These are phyloP conservation scores for Brienomyrus brachyistius DNA, from an alignment of 2,113 vertebrate genomes.

Conservation along the genomic window DNA sequence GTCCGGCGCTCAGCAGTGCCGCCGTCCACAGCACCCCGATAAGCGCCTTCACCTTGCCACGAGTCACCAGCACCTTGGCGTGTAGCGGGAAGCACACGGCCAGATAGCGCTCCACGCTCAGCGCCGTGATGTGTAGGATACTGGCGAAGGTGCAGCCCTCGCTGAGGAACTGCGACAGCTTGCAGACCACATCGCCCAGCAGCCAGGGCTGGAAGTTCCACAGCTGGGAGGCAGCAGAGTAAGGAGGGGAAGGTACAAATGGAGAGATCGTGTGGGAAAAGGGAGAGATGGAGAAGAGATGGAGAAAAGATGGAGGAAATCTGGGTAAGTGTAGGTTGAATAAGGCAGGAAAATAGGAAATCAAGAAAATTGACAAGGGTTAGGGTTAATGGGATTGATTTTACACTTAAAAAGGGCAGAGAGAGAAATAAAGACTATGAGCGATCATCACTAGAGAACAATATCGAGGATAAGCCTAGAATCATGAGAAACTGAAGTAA, in stretches of 20 bases:
- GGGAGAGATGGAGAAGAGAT: background rate
- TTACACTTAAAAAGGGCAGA: background rate
- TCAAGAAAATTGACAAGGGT: background rate
- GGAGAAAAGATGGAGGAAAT: background rate
- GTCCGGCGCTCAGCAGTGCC: slow-evolving; percentile 54
- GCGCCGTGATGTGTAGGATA: slow-evolving; percentile 68
- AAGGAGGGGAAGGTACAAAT: background rate
- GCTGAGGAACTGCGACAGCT: slow-evolving; percentile 61
- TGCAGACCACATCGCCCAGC: slow-evolving; percentile 57
- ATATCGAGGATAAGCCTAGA: background rate
- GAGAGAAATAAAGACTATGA: background rate
- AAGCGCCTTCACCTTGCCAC: slow-evolving; percentile 49
- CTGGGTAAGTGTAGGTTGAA: background rate
- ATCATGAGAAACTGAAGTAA: background rate
- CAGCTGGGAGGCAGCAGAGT: slow-evolving; percentile 42
- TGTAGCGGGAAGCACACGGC: slow-evolving; percentile 63
- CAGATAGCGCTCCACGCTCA: slow-evolving; percentile 65
- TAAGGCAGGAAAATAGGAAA: background rate
- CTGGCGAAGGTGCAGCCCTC: slow-evolving; percentile 69
- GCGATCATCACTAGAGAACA: background rate
- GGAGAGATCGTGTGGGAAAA: background rate
- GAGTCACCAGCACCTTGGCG: slow-evolving; percentile 57
- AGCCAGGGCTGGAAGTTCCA: slow-evolving; percentile 62
- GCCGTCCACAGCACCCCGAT: slow-evolving; percentile 60
- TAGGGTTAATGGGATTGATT: background rate